Conservation (phyloP, 2,888 invertebrate species). For the Andrena bucephala region DNA sequence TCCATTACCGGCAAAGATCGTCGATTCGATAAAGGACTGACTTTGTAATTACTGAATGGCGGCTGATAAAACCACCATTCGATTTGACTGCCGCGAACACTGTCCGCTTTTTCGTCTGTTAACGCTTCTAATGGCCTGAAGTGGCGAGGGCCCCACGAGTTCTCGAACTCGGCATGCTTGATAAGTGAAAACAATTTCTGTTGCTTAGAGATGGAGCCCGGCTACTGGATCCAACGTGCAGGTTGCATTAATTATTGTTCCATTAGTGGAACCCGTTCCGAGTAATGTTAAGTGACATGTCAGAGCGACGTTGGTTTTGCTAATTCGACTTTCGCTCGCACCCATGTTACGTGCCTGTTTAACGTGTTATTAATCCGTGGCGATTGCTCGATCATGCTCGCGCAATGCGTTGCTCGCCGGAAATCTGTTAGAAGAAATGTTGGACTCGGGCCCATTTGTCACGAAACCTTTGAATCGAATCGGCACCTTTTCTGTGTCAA, state of each 20-base stretch:
- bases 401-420: slow-evolving; percentile 1
- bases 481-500: neutral
- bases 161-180: neutral
- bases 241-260: slow-evolving; percentile 53
- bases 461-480: neutral
- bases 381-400: neutral
- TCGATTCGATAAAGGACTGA: slow-evolving; percentile 64
- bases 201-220: neutral
- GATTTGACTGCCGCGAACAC: slow-evolving; percentile 54
- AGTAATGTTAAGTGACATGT: slow-evolving; percentile 51
- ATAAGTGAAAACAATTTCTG: neutral
- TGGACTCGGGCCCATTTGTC: neutral
- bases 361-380: slow-evolving; percentile 45
- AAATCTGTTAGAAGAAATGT: neutral
- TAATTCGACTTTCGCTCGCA: slow-evolving; percentile 60
- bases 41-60: slow-evolving; percentile 67
- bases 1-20: slow-evolving; percentile 56
- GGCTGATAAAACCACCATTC: slow-evolving; percentile 53
- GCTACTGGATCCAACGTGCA: slow-evolving; percentile 27
- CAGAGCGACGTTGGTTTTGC: slow-evolving; percentile 47
- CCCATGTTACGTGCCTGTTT: slow-evolving; percentile 47
- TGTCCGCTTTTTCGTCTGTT: slow-evolving; percentile 59
- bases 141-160: slow-evolving; percentile 49
- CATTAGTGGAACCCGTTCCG: slow-evolving; percentile 54
- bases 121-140: slow-evolving; percentile 63